These are phyloP conservation scores for Stomatorhinus ivindoensis DNA, from an alignment of 2,113 vertebrate genomes.

Conservation along the genomic window DNA sequence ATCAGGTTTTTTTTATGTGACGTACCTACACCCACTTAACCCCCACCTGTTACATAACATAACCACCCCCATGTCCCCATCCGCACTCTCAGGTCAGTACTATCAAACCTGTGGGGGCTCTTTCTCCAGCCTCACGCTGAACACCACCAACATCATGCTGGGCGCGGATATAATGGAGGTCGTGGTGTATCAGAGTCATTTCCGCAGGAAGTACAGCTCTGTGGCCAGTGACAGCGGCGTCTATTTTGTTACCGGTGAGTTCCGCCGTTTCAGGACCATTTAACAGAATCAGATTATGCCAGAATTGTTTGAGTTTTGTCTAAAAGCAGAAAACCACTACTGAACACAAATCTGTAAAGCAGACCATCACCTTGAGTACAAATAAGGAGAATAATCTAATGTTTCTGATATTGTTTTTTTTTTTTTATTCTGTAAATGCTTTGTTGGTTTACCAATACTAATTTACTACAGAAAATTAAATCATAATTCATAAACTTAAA, in stretches of 20 bases:
- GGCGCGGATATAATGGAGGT: slow-evolving; percentile 81
- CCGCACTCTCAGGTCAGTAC: slow-evolving; percentile 74
- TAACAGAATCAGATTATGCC: not conserved
- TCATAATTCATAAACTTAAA: not conserved
- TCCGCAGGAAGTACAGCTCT: slow-evolving; percentile 57
- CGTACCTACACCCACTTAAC: not conserved
- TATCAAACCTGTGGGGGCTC: slow-evolving; percentile 67
- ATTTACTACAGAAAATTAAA: not conserved
- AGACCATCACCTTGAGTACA: not conserved
- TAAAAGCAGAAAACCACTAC: not conserved
- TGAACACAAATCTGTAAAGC: not conserved
- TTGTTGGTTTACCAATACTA: not conserved
- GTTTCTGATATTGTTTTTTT: not conserved
- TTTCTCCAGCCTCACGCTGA: slow-evolving; percentile 68
- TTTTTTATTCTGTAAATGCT: not conserved
- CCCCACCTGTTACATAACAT: not conserved
- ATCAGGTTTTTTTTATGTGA: not conserved
- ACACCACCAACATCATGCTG: slow-evolving; percentile 72
- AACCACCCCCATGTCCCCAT: not conserved
- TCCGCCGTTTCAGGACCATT: not conserved
- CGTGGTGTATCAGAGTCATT: slow-evolving; percentile 68
- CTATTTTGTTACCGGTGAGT: slow-evolving; percentile 78
- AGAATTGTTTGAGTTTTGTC: not conserved
- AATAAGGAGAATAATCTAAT: not conserved
- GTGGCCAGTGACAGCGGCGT: slow-evolving; percentile 57